phyloP scores from a whole-genome alignment of 23 tunicate species.

The Styela clava region DNA sequence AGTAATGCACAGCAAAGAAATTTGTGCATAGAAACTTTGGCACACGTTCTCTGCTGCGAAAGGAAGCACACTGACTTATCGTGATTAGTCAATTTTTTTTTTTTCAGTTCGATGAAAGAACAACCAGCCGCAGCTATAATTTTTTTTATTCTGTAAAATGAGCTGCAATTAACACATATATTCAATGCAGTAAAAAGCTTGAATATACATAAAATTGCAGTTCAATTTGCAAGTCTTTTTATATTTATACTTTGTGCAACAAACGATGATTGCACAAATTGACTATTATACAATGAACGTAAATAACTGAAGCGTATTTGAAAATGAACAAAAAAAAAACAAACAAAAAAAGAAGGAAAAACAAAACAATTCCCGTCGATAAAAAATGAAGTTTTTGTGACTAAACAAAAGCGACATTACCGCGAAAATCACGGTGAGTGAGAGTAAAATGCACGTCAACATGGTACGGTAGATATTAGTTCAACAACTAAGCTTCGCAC shows the following conservation, averaged over 20 bases:
- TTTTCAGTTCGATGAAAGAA: too few relatives aligned
- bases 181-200: too few relatives aligned
- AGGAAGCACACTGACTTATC: conserved; percentile 30
- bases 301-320: background rate
- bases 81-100: too few relatives aligned
- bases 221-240: too few relatives aligned
- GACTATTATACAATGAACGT: background rate
- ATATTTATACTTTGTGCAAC: conserved; percentile 32
- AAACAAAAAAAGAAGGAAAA: background rate
- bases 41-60: conserved; percentile 31
- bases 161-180: too few relatives aligned
- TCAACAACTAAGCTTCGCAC: conserved; percentile 12
- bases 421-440: too few relatives aligned
- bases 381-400: background rate
- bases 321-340: background rate
- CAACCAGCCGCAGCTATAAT: too few relatives aligned
- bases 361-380: too few relatives aligned
- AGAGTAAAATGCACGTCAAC: background rate
- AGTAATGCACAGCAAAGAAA: conserved; percentile 48
- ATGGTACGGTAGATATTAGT: conserved; percentile 1
- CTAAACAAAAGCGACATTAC: too few relatives aligned
- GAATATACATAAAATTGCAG: too few relatives aligned
- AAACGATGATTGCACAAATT: conserved; percentile 29
- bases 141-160: too few relatives aligned
- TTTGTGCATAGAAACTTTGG: conserved; percentile 47